Base-by-base conservation (phyloP, 2,888 invertebrate genomes). In the Oasisia sp. region DNA sequence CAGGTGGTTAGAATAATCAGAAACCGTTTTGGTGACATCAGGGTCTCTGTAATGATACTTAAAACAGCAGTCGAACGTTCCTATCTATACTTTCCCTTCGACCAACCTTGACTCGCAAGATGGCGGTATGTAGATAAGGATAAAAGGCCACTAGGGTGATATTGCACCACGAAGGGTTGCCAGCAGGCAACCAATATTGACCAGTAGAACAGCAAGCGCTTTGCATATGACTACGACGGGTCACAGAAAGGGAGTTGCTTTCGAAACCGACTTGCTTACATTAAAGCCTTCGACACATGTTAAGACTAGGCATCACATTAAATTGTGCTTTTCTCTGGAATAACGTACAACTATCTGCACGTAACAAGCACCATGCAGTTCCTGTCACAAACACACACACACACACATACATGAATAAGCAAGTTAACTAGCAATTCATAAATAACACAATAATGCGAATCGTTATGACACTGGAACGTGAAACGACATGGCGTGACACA, bases 391-490 rank as follows among this genome's bases (percentile, higher is more conserved):
- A 27, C 74, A 74, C 74, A 50, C 14, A 14, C 14, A 14, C 14
- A 50, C 50, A 50, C 14, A 50, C 50, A 50, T 50, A 50, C 50
- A 74, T 27, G 27, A 74, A 5, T 27, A 74, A 74, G 74, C 74
- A 74, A 27, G 74, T 74, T 27, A 74, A 74, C n/a, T 74, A 74
- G 27, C 74, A 74, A 74, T 74, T 74, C 74, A 74, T 74, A 74
- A 74, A 74, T 74, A 74, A 74, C 74, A 74, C 74, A 74, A 74
- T 74, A 74, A 74, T 74, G 74, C 74, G n/a, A n/a, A 19, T 74
- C 74, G 74, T n/a, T 74, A 74, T 74, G 74, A 74, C 74, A 74
- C 74, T 74, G 74, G 74, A 74, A 74, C 74, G n/a, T 74, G 74
- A 19, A 74, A 74, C 74, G 19, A 74, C 74, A 74, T 74, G 74